A percentile compares a stretch with the other conserved stretches of the same genome.
Evolutionary conservation across 2,888 invertebrate genomes (phyloP).

Genomic region (Phengaris arion): DNA sequence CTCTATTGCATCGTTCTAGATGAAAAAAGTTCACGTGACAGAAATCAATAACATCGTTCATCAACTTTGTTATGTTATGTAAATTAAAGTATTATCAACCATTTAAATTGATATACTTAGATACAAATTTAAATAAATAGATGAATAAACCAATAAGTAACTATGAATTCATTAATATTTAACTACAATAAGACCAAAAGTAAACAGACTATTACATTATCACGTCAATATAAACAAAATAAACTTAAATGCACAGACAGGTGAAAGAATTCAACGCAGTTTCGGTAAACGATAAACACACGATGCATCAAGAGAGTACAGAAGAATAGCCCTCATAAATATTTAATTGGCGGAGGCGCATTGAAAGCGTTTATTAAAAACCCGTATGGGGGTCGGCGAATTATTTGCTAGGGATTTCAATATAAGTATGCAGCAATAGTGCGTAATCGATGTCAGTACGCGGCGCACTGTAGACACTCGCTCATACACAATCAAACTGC

Average conservation of each 20-base stretch:
- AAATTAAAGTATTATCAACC: not conserved
- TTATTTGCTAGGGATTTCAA: slow-evolving; percentile 64
- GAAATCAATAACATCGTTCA: not conserved
- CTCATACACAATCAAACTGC: slow-evolving; percentile 43
- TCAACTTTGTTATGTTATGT: not conserved
- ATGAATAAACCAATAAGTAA: not conserved
- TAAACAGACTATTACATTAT: not conserved
- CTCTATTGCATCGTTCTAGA: not conserved
- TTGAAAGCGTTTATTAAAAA: slow-evolving; percentile 65
- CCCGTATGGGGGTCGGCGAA: slow-evolving; percentile 62
- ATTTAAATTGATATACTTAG: not conserved
- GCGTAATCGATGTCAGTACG: slow-evolving; percentile 56
- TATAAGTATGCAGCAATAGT: slow-evolving; percentile 54
- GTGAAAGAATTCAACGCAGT: slow-evolving; percentile 16
- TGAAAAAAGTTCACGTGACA: not conserved
- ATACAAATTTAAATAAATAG: not conserved
- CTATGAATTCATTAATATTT: not conserved
- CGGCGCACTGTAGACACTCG: slow-evolving; percentile 44
- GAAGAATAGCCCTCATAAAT: slow-evolving; percentile 52
- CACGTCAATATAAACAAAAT: not conserved
- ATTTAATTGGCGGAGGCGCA: slow-evolving; percentile 64
- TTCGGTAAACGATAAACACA: slow-evolving; percentile 24
- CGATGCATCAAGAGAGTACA: slow-evolving; percentile 42
- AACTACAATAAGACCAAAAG: not conserved
- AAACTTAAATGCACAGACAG: slow-evolving; percentile 1